Evolutionary conservation across 2,797 vertebrate species (phyloP), one percentile per base, ranked within the genome.

Genomic region (Dermochelys coriacea): DNA sequence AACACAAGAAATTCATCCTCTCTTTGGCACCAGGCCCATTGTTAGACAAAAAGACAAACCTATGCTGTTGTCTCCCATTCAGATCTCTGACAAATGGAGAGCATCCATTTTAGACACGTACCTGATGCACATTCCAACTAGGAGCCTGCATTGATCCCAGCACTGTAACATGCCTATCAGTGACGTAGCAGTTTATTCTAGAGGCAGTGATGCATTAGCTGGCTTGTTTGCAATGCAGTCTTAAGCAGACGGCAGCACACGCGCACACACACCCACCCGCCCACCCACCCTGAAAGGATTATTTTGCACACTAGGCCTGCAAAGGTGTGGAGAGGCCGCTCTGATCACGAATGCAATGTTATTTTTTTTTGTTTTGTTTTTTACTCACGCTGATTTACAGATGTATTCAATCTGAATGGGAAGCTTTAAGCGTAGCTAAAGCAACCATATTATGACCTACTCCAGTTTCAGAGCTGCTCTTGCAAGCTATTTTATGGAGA

Each of bases 121-220:
- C 97, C 98, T 98, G 98, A 94, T 93, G 96, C 95, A 97, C 96
- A 96, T 94, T 84, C 61, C 95, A 95, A 96, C 88, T 68, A 97
- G 95, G 93, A 98, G 96, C 89, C 87, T 23, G 93, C 97, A 97
- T 16, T 89, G 96, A 57, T 97, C 89, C 96, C 98, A 98, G 94
- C 96, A 95, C 61, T 92, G 96, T 41, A 95, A 96, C 98, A 97
- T 97, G 96, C 96, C 96, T 79, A 23, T 6, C 80, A 37, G 86
- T 93, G 97, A 96, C 18, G 83, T 15, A 61, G 91, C 95, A 2
- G 59, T 6, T 89, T 49, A 47, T 68, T 71, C 85, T 37, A 68
- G 54, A 84, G 93, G 94, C 94, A 93, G 91, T 68, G 96, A 95
- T 91, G 96, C 95, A 96, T 91, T 75, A 83, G 95, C 95, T 90